These are phyloP conservation scores for Myotis lucifugus DNA, from an alignment of 2,113 vertebrate species.

Conservation along the genomic window DNA sequence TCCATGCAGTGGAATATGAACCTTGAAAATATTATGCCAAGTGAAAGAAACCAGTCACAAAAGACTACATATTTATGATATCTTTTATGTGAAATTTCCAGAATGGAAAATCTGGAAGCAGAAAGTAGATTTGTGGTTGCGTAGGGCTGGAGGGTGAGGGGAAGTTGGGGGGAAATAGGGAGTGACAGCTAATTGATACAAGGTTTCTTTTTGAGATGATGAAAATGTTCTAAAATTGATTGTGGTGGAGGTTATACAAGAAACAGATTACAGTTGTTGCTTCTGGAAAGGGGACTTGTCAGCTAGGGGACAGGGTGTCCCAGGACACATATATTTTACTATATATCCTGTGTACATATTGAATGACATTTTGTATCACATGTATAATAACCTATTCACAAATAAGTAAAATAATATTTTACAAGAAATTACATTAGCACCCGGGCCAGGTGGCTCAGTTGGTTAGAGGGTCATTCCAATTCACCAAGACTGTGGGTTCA, in stretches of 20 bases:
- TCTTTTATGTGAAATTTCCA: neutral
- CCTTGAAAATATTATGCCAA: neutral
- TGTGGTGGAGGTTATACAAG: neutral
- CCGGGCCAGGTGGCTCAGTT: neutral
- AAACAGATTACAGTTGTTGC: neutral
- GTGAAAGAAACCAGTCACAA: neutral
- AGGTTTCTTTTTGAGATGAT: neutral
- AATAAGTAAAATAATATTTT: constrained; percentile 27
- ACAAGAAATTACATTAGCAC: neutral
- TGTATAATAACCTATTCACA: neutral
- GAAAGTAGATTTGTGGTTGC: neutral
- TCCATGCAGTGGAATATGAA: neutral
- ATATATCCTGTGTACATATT: neutral
- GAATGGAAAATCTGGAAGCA: neutral
- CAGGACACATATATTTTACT: neutral
- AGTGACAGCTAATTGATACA: neutral
- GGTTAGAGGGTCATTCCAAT: neutral
- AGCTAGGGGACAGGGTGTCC: neutral
- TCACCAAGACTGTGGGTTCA: neutral
- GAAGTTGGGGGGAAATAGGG: neutral
- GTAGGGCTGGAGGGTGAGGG: neutral
- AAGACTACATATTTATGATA: neutral
- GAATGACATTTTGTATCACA: neutral
- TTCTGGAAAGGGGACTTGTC: neutral
- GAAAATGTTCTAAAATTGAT: neutral